Percentiles rank a stretch among this genome's conserved stretches.
phyloP scores from a whole-genome alignment of 1,140 invertebrate genomes.

The Drosophila kikkawai region DNA sequence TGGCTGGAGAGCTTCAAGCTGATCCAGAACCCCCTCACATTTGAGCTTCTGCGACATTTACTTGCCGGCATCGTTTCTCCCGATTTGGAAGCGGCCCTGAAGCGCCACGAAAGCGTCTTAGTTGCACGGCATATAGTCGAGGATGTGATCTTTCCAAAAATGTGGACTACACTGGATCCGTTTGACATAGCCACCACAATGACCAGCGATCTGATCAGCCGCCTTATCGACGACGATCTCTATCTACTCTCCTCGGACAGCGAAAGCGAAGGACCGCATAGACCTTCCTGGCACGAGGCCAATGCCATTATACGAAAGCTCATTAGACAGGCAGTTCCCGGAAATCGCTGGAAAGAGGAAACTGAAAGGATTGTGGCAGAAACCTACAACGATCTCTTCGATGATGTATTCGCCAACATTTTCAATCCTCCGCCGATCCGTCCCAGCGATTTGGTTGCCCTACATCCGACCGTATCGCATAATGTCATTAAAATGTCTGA shows the following conservation, averaged over 20 bases:
- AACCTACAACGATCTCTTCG: constrained; percentile 50
- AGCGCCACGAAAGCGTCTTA: constrained; percentile 43
- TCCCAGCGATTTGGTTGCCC: constrained; percentile 3
- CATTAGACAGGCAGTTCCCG: constrained; percentile 67
- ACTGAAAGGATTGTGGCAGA: constrained; percentile 58
- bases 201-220: constrained; percentile 63
- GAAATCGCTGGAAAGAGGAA: constrained; percentile 66
- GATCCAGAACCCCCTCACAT: constrained; percentile 82
- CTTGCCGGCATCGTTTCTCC: constrained; percentile 54
- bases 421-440: not conserved
- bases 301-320: constrained; percentile 66
- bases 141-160: constrained; percentile 55
- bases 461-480: constrained; percentile 10
- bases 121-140: constrained; percentile 62
- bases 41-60: constrained; percentile 66
- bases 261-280: constrained; percentile 41
- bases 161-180: constrained; percentile 55
- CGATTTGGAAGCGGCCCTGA: constrained; percentile 27
- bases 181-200: constrained; percentile 53
- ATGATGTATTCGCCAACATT: constrained; percentile 48
- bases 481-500: not conserved
- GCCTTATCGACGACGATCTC: constrained; percentile 72
- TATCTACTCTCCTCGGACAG: constrained; percentile 67
- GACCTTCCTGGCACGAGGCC: constrained; percentile 36
- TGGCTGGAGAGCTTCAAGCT: constrained; percentile 85